Percentiles rank a stretch among this genome's conserved stretches.
Conservation (phyloP, 2,113 vertebrate species). For the Labeo catla region DNA sequence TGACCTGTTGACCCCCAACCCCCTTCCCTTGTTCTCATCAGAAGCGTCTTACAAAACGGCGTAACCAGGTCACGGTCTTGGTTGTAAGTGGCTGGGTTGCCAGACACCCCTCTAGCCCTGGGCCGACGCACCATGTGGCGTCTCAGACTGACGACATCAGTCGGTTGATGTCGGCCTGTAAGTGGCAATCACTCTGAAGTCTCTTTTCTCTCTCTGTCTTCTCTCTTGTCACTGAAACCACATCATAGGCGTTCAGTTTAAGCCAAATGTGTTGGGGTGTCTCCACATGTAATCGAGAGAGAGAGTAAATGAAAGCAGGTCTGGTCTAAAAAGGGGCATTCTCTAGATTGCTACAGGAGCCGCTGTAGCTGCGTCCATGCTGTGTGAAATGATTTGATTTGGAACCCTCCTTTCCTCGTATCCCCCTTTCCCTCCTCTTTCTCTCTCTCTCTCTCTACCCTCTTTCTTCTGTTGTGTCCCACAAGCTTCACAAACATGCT, state of each 20-base stretch:
- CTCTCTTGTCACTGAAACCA: slow-evolving; percentile 11
- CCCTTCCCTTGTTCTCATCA: slow-evolving; percentile 24
- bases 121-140: slow-evolving; percentile 67
- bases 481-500: slow-evolving; percentile 99
- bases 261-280: slow-evolving; percentile 58
- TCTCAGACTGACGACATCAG: slow-evolving; percentile 48
- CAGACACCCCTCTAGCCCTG: slow-evolving; percentile 70
- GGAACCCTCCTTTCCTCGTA: slow-evolving; percentile 75
- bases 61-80: slow-evolving; percentile 74
- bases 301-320: slow-evolving; percentile 52
- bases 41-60: slow-evolving; percentile 13
- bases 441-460: slow-evolving; percentile 76
- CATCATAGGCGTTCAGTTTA: slow-evolving; percentile 47
- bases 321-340: slow-evolving; percentile 55
- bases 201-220: slow-evolving; percentile 48
- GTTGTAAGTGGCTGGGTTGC: slow-evolving; percentile 92
- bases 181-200: slow-evolving; percentile 80
- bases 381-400: slow-evolving; percentile 78
- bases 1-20: slow-evolving; percentile 53
- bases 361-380: slow-evolving; percentile 62
- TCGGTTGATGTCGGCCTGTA: slow-evolving; percentile 82
- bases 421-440: slow-evolving; percentile 66
- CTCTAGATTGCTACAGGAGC: slow-evolving; percentile 48
- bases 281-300: slow-evolving; percentile 59
- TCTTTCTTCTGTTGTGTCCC: slow-evolving; percentile 81